Evolutionary conservation across 2,888 invertebrate genomes (phyloP).

Genomic region (Dicycla oo): DNA sequence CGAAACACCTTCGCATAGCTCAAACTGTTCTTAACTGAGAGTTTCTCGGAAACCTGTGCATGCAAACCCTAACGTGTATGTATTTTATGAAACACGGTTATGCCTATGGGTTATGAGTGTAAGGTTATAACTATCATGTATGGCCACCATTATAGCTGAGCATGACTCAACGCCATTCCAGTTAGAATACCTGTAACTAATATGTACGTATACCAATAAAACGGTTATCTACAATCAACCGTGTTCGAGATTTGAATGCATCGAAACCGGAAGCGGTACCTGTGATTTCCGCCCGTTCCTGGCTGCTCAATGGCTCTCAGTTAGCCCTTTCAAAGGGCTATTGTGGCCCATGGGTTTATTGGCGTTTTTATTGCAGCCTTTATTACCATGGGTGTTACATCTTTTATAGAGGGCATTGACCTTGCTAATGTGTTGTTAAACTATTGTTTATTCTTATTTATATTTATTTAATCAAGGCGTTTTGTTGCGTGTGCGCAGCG

Average conservation of each 20-base stretch:
- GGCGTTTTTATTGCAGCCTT: constrained; percentile 53
- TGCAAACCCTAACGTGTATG: too few relatives aligned
- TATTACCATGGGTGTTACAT: constrained; percentile 38
- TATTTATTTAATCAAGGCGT: constrained; percentile 35
- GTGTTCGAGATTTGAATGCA: constrained; percentile 64
- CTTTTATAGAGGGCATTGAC: constrained; percentile 45
- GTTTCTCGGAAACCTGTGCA: too few relatives aligned
- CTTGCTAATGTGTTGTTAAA: constrained; percentile 44
- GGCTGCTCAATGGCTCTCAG: constrained; percentile 56
- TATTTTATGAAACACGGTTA: too few relatives aligned
- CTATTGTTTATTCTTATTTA: constrained; percentile 43
- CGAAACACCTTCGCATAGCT: too few relatives aligned
- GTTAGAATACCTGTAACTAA: constrained; percentile 23
- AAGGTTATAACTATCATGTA: too few relatives aligned
- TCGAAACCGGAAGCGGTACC: constrained; percentile 75
- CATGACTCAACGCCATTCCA: constrained; percentile 29
- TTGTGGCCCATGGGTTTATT: constrained; percentile 58
- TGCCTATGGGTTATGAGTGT: too few relatives aligned
- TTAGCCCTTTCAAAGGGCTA: constrained; percentile 68
- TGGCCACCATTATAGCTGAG: too few relatives aligned
- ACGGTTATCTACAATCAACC: constrained; percentile 58
- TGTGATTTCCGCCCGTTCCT: constrained; percentile 75
- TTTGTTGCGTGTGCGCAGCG: constrained; percentile 30
- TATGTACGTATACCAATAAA: constrained; percentile 40
- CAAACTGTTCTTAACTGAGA: too few relatives aligned